phyloP scores from a whole-genome alignment of 1,140 invertebrate species.

The Drosophila repleta region DNA sequence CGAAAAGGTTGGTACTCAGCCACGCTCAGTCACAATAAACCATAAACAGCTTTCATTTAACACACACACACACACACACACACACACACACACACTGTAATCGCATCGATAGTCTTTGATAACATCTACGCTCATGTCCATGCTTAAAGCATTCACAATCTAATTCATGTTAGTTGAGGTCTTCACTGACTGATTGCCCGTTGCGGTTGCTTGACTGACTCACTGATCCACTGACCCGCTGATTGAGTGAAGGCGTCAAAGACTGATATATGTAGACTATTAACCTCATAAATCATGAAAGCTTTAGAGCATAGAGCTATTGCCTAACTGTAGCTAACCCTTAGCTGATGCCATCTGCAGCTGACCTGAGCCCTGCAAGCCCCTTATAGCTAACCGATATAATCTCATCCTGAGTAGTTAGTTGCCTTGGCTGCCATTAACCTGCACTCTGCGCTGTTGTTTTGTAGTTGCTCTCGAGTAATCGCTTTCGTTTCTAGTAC shows the following conservation, averaged over 20 bases:
- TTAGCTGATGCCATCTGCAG: not conserved
- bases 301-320: no score
- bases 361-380: not conserved
- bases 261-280: no score
- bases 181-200: not conserved
- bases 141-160: not conserved
- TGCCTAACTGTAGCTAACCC: no score
- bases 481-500: not conserved
- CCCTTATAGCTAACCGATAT: conserved; percentile 7
- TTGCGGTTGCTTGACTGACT: not conserved
- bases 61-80: not conserved
- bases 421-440: conserved; percentile 10
- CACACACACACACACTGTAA: not conserved
- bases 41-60: not conserved
- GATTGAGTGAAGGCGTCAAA: not conserved
- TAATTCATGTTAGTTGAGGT: not conserved
- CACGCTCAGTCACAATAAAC: conserved; percentile 18
- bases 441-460: conserved; percentile 35
- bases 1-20: conserved; percentile 87
- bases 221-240: not conserved
- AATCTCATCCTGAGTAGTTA: conserved; percentile 3
- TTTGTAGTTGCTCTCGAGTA: conserved; percentile 10
- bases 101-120: not conserved
- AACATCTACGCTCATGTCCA: not conserved
- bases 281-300: no score